Conservation (phyloP, 2,888 invertebrate genomes). For the Phortica magna region DNA sequence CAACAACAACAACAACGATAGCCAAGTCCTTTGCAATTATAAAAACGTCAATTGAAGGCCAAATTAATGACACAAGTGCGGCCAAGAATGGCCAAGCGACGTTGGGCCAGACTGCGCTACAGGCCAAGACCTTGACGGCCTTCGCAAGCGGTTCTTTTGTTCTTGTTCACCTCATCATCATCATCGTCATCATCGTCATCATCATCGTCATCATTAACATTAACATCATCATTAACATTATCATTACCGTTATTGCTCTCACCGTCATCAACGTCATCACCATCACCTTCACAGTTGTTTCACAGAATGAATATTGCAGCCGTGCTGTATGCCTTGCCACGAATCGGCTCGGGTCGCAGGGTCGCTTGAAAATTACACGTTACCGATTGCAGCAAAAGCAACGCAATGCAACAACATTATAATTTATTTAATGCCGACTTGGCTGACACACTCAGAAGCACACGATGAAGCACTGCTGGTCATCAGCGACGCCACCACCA, state of each 20-base stretch:
- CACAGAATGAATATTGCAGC: constrained; percentile 7
- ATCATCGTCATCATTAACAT: too few relatives aligned
- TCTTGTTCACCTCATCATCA: background rate
- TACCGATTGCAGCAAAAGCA: constrained; percentile 37
- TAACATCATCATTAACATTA: too few relatives aligned
- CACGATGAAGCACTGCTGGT: constrained; percentile 32
- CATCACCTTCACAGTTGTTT: too few relatives aligned
- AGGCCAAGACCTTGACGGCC: background rate
- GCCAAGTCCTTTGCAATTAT: constrained; percentile 63
- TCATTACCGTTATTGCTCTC: too few relatives aligned
- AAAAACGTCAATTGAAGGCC: constrained; percentile 67
- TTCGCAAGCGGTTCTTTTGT: background rate
- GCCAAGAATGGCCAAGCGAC: background rate
- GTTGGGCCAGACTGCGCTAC: too few relatives aligned
- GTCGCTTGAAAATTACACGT: constrained; percentile 42
- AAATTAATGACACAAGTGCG: constrained; percentile 54
- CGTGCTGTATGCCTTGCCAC: constrained; percentile 2
- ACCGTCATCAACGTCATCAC: too few relatives aligned
- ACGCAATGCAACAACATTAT: constrained; percentile 60
- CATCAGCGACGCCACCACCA: background rate
- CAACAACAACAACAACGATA: constrained; percentile 39
- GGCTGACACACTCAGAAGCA: constrained; percentile 18
- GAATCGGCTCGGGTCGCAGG: constrained; percentile 17
- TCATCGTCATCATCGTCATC: too few relatives aligned
- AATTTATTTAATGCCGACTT: constrained; percentile 58